Evolutionary conservation across 2,797 vertebrate genomes (phyloP).

Genomic region (Lithobates pipiens): DNA sequence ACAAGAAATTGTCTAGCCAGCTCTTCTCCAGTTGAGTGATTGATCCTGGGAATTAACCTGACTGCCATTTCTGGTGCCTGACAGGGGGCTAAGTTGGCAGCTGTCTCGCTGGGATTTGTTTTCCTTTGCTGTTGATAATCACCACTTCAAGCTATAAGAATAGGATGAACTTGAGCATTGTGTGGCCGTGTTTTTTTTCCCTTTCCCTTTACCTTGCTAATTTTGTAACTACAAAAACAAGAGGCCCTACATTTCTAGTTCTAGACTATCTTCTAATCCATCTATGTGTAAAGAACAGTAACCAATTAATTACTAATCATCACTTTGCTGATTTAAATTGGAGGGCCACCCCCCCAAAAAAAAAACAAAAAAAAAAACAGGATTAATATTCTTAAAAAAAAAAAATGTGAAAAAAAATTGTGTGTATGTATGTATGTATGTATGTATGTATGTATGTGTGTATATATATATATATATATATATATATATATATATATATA

Average conservation of each 20-base stretch:
- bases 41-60: neutral
- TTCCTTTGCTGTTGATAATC: slow-evolving; percentile 1
- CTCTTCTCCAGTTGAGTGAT: neutral
- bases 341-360: too few species aligned
- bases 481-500: too few species aligned
- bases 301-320: too few species aligned
- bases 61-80: neutral
- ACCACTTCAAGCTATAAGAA: neutral
- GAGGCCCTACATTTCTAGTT: neutral
- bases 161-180: neutral
- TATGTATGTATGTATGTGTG: too few species aligned
- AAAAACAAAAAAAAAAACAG: too few species aligned
- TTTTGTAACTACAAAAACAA: neutral
- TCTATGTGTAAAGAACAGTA: neutral
- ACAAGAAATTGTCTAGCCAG: neutral
- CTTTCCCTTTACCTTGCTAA: neutral
- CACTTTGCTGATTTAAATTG: neutral
- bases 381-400: too few species aligned
- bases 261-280: neutral
- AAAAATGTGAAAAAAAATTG: too few species aligned
- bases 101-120: neutral
- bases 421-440: too few species aligned
- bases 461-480: too few species aligned
- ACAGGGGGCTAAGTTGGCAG: slow-evolving; percentile 1
- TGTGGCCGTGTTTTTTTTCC: too few species aligned